phyloP scores from a whole-genome alignment of 2,888 invertebrate genomes.

The Scrobipalpa costella region DNA sequence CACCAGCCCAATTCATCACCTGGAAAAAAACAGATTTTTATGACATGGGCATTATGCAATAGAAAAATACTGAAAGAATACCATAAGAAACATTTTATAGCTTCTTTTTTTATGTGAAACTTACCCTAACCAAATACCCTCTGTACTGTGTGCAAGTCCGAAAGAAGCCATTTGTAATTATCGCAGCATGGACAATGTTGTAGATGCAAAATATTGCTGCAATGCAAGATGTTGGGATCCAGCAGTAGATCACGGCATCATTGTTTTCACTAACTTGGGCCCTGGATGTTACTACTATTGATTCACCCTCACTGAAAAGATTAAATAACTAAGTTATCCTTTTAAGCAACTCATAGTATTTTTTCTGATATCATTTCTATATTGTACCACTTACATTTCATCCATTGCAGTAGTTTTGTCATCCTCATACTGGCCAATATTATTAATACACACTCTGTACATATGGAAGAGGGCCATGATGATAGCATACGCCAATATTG shows the following conservation, averaged over 20 bases:
- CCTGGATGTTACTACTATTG: conserved; percentile 83
- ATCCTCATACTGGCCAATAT: conserved; percentile 76
- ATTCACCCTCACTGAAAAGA: conserved; percentile 83
- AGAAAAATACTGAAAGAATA: not conserved
- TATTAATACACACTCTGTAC: conserved; percentile 84
- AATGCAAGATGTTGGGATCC: conserved; percentile 84
- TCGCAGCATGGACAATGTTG: conserved; percentile 84
- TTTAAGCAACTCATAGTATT: not conserved
- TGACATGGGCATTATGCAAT: conserved; percentile 5
- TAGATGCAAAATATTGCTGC: conserved; percentile 84
- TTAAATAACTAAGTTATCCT: not conserved
- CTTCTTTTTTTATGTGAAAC: no score
- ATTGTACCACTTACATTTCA: conserved; percentile 68
- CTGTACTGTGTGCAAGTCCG: conserved; percentile 89
- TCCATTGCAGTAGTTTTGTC: conserved; percentile 71
- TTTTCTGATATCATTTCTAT: not conserved
- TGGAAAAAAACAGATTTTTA: conserved; percentile 38
- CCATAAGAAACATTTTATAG: not conserved
- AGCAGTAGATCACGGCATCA: conserved; percentile 83
- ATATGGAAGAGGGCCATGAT: conserved; percentile 86
- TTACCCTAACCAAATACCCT: conserved; percentile 82
- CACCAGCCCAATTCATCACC: conserved; percentile 78
- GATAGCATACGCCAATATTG: conserved; percentile 82
- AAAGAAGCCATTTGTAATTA: conserved; percentile 87
- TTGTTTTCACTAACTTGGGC: conserved; percentile 81